These are phyloP conservation scores for Oligia strigilis DNA, from an alignment of 2,888 invertebrate genomes.

Conservation along the genomic window DNA sequence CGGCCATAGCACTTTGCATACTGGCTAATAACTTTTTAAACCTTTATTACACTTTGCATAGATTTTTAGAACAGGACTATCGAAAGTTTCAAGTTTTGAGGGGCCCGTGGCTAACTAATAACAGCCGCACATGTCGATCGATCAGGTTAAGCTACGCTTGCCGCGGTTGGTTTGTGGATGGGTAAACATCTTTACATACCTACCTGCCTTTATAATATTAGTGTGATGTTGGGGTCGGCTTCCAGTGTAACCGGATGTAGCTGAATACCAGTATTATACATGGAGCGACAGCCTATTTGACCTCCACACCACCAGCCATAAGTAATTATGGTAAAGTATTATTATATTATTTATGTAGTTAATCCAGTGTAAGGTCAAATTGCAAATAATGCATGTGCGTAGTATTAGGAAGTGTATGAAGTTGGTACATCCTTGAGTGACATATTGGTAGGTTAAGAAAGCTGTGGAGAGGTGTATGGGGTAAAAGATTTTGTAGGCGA, in stretches of 20 bases:
- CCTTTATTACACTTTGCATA: too few species aligned
- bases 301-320: background rate
- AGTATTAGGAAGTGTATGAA: slow-evolving; percentile 69
- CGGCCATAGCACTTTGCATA: too few species aligned
- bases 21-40: too few species aligned
- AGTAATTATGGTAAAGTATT: slow-evolving; percentile 8
- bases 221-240: background rate
- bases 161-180: too few species aligned
- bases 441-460: slow-evolving; percentile 56
- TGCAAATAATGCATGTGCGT: slow-evolving; percentile 63
- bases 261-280: background rate
- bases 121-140: too few species aligned
- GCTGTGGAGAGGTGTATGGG: slow-evolving; percentile 61
- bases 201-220: too few species aligned
- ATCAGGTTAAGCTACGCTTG: too few species aligned
- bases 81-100: too few species aligned
- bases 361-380: slow-evolving; percentile 67
- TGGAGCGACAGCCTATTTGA: slow-evolving; percentile 4
- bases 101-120: too few species aligned
- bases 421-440: slow-evolving; percentile 71
- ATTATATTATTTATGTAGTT: slow-evolving; percentile 1
- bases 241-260: background rate
- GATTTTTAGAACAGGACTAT: too few species aligned
- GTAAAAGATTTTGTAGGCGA: slow-evolving; percentile 5
- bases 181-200: too few species aligned